These are phyloP conservation scores for Triplophysa rosa DNA, from an alignment of 2,113 vertebrate genomes.

Conservation along the genomic window DNA sequence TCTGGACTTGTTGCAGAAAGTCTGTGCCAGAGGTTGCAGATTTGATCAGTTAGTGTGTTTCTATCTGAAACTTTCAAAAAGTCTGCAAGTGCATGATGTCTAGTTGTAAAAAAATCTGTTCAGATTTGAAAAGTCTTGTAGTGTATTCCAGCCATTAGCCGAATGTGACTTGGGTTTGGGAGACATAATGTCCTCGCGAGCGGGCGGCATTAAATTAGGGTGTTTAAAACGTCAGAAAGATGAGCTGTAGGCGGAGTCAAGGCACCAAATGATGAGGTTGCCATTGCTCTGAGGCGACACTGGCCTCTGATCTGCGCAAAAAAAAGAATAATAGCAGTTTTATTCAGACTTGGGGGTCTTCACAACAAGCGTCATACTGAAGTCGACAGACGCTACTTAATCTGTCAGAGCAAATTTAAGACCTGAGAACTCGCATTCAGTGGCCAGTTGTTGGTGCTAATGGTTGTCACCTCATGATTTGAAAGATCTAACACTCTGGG, in stretches of 20 bases:
- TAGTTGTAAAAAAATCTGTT: too few relatives aligned
- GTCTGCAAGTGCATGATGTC: too few relatives aligned
- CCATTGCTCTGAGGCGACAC: slow-evolving; percentile 17
- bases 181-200: not conserved
- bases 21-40: too few relatives aligned
- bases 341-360: not conserved
- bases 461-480: not conserved
- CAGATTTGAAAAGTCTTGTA: too few relatives aligned
- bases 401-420: slow-evolving; percentile 27
- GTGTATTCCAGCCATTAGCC: too few relatives aligned
- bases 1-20: too few relatives aligned
- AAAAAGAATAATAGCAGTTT: slow-evolving; percentile 30
- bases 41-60: too few relatives aligned
- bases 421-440: slow-evolving; percentile 9
- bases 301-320: slow-evolving; percentile 19
- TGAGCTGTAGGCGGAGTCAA: slow-evolving; percentile 26
- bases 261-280: slow-evolving; percentile 40
- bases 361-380: slow-evolving; percentile 18
- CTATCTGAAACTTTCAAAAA: too few relatives aligned
- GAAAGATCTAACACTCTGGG: slow-evolving; percentile 6
- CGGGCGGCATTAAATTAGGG: slow-evolving; percentile 43
- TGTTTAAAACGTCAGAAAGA: slow-evolving; percentile 42
- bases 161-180: not conserved
- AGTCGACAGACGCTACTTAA: not conserved
- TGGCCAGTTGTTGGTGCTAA: not conserved